Evolutionary conservation across 1,140 invertebrate species (phyloP), one percentile per base, ranked within the genome.

Genomic region (Drosophila chauvacae): DNA sequence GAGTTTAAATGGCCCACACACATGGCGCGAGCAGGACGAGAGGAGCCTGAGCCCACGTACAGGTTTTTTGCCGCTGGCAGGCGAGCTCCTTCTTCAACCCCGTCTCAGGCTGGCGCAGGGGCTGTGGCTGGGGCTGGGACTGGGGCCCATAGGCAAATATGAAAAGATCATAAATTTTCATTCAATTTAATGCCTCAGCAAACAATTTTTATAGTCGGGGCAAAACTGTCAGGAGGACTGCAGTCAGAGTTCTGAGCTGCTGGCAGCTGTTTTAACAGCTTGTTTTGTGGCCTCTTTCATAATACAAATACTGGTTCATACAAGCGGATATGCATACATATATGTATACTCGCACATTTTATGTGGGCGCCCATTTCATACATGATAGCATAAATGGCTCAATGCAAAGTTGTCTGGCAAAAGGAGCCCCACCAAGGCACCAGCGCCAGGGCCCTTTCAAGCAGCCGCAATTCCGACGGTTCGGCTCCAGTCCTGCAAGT

Each of bases 101-200:
- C 44, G 53, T 50, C 50, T 62, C 44, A 28, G 23, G 41, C 37
- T 45, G 45, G 4, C 1, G 30, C 50, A 48, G 47, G 26, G 33
- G 26, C 80, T 44, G n/a, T 10, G n/a, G 44, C 45, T 48, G 20
- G 7, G n/a, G 44, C 45, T 48, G 20, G 7, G 7, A 26, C 50
- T 55, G 47, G 26, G 28, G 20, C 85, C 68, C 73, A 84, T 82
- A 90, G 90, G 85, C 82, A 90, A 91, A 91, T 91, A 90, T 91
- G 84, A 90, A 85, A 87, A 82, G 85, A 91, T 91, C 88, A 91
- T 91, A 91, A 91, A 91, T 91, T 91, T 91, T 91, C 84, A 91
- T 91, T 91, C 88, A 91, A 91, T 91, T 91, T 91, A 91, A 91
- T 91, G 88, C 88, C 90, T 88, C 78, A 91, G 90, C 90, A 91